A percentile compares a stretch with the other conserved stretches of the same genome.
Evolutionary conservation across 2,797 vertebrate genomes (phyloP).

Genomic region (Serranus cabrilla): DNA sequence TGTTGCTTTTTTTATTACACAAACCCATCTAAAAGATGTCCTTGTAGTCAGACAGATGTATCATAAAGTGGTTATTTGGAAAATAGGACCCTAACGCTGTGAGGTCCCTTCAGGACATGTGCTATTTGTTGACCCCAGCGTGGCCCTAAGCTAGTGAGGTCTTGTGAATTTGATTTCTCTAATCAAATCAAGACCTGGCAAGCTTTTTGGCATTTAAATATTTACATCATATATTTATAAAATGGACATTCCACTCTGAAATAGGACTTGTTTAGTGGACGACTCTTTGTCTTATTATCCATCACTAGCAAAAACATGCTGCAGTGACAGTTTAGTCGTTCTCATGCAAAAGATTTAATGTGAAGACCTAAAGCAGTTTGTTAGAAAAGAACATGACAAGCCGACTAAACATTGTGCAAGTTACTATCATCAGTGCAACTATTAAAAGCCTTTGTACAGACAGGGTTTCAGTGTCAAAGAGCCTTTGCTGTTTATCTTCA

Average conservation of each 20-base stretch:
- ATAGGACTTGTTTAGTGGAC: constrained; percentile 19
- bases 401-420: constrained; percentile 17
- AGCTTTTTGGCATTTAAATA: constrained; percentile 46
- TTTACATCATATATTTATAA: constrained; percentile 53
- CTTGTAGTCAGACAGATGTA: constrained; percentile 1
- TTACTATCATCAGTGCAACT: not conserved
- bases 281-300: constrained; percentile 5
- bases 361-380: constrained; percentile 47
- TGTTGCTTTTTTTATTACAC: not conserved
- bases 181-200: constrained; percentile 47
- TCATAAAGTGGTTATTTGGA: constrained; percentile 1
- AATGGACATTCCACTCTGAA: constrained; percentile 32
- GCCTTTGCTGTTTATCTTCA: constrained; percentile 47
- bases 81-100: not conserved
- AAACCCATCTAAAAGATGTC: constrained; percentile 6
- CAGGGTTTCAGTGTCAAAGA: constrained; percentile 34
- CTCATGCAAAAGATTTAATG: constrained; percentile 41
- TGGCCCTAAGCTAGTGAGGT: not conserved
- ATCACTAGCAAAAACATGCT: constrained; percentile 9
- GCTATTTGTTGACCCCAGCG: constrained; percentile 20
- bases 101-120: constrained; percentile 1
- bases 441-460: constrained; percentile 44
- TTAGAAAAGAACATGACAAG: constrained; percentile 22
- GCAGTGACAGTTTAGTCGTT: constrained; percentile 6
- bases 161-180: constrained; percentile 57